phyloP scores from a whole-genome alignment of 2,888 invertebrate species.

The Lordiphosa andalusiaca region DNA sequence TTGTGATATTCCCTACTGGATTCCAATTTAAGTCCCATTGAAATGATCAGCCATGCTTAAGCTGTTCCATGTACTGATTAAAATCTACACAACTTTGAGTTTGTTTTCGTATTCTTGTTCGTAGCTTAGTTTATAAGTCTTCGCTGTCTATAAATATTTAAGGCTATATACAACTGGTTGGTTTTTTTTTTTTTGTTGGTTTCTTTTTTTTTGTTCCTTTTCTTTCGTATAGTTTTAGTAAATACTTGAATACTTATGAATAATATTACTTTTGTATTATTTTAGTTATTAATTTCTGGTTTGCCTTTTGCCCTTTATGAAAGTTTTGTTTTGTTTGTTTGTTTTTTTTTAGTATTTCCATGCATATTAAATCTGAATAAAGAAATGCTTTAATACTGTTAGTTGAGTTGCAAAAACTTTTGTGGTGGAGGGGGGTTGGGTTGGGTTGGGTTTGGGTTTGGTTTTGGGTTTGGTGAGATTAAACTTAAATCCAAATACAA shows the following conservation, averaged over 20 bases:
- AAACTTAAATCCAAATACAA: slow-evolving; percentile 18
- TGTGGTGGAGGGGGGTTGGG: no score
- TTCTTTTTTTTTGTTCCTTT: slow-evolving; percentile 8
- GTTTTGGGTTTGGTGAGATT: neutral
- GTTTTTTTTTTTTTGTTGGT: slow-evolving; percentile 4
- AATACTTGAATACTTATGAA: slow-evolving; percentile 36
- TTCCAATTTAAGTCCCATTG: no score
- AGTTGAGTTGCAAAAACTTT: no score
- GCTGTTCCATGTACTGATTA: slow-evolving; percentile 19
- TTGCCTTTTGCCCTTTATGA: slow-evolving; percentile 1
- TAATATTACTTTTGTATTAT: neutral
- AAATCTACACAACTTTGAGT: slow-evolving; percentile 66
- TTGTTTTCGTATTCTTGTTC: slow-evolving; percentile 26
- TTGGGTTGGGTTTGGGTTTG: no score
- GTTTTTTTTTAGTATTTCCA: neutral
- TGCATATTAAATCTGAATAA: neutral
- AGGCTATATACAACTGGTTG: slow-evolving; percentile 52
- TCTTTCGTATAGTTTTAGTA: slow-evolving; percentile 18
- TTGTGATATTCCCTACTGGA: no score
- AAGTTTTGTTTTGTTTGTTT: neutral
- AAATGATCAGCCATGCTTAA: slow-evolving; percentile 18
- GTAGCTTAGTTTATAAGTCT: slow-evolving; percentile 64
- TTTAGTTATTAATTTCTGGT: neutral
- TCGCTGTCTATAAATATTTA: slow-evolving; percentile 50
- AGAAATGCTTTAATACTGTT: slow-evolving; percentile 56